A percentile compares a stretch with the other conserved stretches of the same genome.
Conservation (phyloP, 1,140 invertebrate species). For the Gonioctena quinquepunctata region DNA sequence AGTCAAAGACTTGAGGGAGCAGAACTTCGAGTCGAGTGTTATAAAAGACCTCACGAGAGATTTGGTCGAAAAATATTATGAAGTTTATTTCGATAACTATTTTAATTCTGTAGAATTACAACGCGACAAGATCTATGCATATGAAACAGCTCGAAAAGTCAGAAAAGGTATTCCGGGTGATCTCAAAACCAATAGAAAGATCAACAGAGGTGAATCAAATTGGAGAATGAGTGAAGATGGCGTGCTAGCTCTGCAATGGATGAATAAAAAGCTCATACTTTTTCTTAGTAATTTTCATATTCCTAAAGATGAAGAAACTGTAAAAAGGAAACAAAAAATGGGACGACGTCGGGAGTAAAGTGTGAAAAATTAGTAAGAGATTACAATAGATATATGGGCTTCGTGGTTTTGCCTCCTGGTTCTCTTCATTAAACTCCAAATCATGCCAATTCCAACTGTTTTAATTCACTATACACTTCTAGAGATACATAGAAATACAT, state of each 20-base stretch:
- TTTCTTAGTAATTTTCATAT: conserved; percentile 53
- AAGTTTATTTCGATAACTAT: conserved; percentile 50
- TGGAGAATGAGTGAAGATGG: conserved; percentile 43
- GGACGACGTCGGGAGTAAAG: neutral
- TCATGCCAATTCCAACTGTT: too few species aligned
- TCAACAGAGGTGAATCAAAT: conserved; percentile 48
- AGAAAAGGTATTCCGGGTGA: conserved; percentile 34
- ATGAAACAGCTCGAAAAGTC: conserved; percentile 48
- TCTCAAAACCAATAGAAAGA: conserved; percentile 43
- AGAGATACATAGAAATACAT: too few species aligned
- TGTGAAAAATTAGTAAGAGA: conserved; percentile 36
- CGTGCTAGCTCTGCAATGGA: conserved; percentile 51
- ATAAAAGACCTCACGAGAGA: conserved; percentile 43
- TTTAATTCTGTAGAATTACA: conserved; percentile 46
- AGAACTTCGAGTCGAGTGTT: conserved; percentile 40
- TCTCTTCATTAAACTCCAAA: too few species aligned
- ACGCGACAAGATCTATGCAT: neutral
- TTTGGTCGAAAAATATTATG: conserved; percentile 40
- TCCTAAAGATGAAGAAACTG: conserved; percentile 35
- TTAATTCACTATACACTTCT: too few species aligned
- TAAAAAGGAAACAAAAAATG: conserved; percentile 39
- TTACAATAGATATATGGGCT: conserved; percentile 54
- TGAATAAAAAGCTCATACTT: conserved; percentile 50
- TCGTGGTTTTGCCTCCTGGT: too few species aligned
- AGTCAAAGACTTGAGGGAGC: conserved; percentile 44